Base-by-base conservation (phyloP, 2,888 invertebrate genomes). In the Agrenia bidenticulata region DNA sequence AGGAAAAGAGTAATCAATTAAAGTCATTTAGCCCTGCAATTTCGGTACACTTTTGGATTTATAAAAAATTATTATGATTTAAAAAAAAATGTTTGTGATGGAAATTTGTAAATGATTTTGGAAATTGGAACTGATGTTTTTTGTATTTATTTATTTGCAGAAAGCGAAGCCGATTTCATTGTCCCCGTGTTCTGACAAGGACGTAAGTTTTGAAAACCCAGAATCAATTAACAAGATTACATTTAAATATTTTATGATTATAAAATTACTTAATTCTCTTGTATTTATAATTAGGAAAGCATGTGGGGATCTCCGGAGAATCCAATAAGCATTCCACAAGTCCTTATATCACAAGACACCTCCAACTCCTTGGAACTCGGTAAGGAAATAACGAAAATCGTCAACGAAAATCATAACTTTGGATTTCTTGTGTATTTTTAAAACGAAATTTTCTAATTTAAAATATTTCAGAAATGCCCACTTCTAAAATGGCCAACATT, bases 101-200 rank as follows among this genome's bases (percentile, higher is more conserved):
- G n/a, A n/a, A n/a, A n/a, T n/a, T n/a, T n/a, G n/a, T n/a, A n/a
- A n/a, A n/a, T n/a, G n/a, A n/a, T n/a, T n/a, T n/a, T n/a, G n/a
- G n/a, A n/a, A n/a, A n/a, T n/a, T n/a, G n/a, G n/a, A n/a, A n/a
- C n/a, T n/a, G n/a, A n/a, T n/a, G 11, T 32, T 7, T 32, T 11
- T 32, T 32, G 32, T 32, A 11, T 32, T 51, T 51, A 13, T 51
- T 21, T 26, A 11, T 7, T 49, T 49, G 7, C 19, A 51, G 51
- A 51, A 51, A 26, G 21, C 51, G 5, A 51, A 51, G 19, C 51
- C 51, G 21, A 51, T 51, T 15, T 7, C 51, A 4, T 23, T 51
- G 19, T 51, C 51, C 4, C 51, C 51, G 2, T 21, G 24, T 26
- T 21, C 51, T 15, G 51, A 15, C 7, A 15, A 15, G n/a, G 49